Conservation (phyloP, 2,888 invertebrate species). For the Diplazon laetatorius region DNA sequence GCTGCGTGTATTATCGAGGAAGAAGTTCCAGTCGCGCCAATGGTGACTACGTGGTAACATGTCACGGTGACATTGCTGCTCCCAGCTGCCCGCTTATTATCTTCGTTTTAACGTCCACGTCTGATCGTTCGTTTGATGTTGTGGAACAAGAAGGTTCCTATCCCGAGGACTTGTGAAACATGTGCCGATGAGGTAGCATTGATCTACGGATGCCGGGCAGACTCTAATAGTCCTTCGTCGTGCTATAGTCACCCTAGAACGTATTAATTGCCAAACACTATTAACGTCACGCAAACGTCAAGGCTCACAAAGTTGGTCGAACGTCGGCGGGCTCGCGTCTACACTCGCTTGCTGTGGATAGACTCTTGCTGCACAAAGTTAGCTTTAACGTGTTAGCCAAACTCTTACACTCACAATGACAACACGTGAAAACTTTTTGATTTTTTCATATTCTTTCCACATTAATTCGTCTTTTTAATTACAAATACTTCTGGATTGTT, state of each 20-base stretch:
- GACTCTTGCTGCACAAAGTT: conserved; percentile 47
- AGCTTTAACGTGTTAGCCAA: conserved; percentile 13
- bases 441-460: not conserved
- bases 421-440: not conserved
- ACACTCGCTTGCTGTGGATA: conserved; percentile 44
- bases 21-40: conserved; percentile 77
- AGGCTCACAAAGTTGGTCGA: conserved; percentile 56
- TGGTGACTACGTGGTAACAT: conserved; percentile 79
- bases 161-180: not conserved
- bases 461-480: not conserved
- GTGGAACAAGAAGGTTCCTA: not conserved
- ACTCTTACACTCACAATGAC: not conserved
- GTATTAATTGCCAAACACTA: conserved; percentile 52
- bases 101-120: not conserved
- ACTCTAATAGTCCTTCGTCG: not conserved
- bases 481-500: not conserved
- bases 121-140: not conserved
- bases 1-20: conserved; percentile 66
- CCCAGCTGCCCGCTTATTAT: conserved; percentile 47
- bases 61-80: conserved; percentile 78
- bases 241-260: conserved; percentile 25
- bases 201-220: conserved; percentile 2
- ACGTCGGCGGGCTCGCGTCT: conserved; percentile 21
- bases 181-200: not conserved
- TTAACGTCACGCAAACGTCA: conserved; percentile 45